phyloP scores from a whole-genome alignment of 2,113 vertebrate genomes.

The Lasiurus cinereus region DNA sequence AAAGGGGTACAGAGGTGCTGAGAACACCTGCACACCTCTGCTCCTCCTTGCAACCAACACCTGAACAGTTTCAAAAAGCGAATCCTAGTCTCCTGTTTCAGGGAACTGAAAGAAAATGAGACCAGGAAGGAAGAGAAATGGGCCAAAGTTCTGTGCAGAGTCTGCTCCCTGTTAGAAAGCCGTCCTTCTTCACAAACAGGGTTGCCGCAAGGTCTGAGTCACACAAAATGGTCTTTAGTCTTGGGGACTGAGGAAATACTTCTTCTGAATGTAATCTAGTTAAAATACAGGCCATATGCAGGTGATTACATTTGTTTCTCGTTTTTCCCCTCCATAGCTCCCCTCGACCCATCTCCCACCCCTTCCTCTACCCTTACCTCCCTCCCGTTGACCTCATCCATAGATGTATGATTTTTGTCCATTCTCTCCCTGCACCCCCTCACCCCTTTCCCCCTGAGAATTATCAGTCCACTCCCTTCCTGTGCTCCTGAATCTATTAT shows the following conservation, averaged over 20 bases:
- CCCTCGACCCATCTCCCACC: too few relatives aligned
- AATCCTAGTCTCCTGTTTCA: neutral
- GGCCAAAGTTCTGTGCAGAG: neutral
- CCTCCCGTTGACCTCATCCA: too few relatives aligned
- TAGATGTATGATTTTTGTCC: too few relatives aligned
- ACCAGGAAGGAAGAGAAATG: neutral
- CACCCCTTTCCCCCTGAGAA: too few relatives aligned
- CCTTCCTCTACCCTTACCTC: too few relatives aligned
- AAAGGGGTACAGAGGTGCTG: neutral
- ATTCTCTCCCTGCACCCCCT: too few relatives aligned
- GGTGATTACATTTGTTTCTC: too few relatives aligned
- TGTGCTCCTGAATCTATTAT: too few relatives aligned
- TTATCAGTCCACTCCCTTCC: too few relatives aligned
- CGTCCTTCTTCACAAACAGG: neutral
- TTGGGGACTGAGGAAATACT: neutral
- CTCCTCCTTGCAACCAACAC: neutral
- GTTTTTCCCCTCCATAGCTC: too few relatives aligned
- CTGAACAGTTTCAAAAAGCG: neutral
- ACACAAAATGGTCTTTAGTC: constrained; percentile 13
- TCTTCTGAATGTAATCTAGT: neutral
- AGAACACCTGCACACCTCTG: neutral
- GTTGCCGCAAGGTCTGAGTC: neutral
- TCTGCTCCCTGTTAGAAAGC: neutral
- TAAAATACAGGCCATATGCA: neutral
- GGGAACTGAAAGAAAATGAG: neutral